Percentiles rank a stretch among this genome's conserved stretches.
phyloP scores from a whole-genome alignment of 2,888 invertebrate genomes.

The Tillus elongatus region DNA sequence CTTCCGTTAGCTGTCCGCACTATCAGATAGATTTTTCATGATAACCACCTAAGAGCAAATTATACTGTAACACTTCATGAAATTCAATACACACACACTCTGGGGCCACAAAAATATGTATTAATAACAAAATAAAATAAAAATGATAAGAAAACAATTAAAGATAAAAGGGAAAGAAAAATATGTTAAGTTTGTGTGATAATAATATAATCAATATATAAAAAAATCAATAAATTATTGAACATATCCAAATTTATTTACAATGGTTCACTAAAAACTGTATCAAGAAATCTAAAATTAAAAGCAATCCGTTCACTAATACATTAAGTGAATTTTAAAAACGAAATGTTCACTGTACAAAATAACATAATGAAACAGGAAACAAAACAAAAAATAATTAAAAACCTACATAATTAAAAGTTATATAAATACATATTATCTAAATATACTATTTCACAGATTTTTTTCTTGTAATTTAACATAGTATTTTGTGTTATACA shows the following conservation, averaged over 20 bases:
- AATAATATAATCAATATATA: not conserved
- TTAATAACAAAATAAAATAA: too few species aligned
- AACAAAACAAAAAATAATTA: conserved; percentile 10
- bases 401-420: conserved; percentile 14
- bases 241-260: conserved; percentile 1
- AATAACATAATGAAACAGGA: conserved; percentile 8
- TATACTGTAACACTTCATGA: too few species aligned
- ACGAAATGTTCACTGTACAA: conserved; percentile 1
- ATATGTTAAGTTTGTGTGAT: conserved; percentile 5
- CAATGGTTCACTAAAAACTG: not conserved
- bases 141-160: too few species aligned
- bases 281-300: too few species aligned
- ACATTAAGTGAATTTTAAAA: not conserved
- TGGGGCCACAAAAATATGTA: too few species aligned
- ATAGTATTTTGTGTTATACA: conserved; percentile 13
- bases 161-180: too few species aligned
- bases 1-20: too few species aligned
- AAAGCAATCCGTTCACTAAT: too few species aligned
- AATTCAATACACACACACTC: too few species aligned
- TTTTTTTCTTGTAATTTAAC: too few species aligned
- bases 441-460: conserved; percentile 32
- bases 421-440: conserved; percentile 23
- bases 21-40: too few species aligned
- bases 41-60: too few species aligned
- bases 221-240: not conserved